These are phyloP conservation scores for Mesorhabditis sp. DNA, from an alignment of 2,888 invertebrate genomes.

Conservation along the genomic window DNA sequence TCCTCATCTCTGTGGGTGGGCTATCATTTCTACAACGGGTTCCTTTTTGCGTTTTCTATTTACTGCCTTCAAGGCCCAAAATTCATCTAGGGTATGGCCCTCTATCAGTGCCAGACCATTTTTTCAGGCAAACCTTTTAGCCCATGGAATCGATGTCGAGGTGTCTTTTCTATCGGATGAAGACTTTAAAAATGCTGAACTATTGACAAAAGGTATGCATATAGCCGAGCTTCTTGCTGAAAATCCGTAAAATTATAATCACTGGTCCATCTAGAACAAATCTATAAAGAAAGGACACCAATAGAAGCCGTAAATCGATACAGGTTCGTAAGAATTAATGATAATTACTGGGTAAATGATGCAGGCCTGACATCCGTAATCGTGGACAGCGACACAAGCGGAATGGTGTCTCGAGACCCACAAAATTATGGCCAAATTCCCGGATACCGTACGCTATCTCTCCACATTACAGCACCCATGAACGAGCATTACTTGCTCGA, in stretches of 20 bases:
- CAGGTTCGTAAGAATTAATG: conserved; percentile 11
- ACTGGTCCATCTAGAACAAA: conserved; percentile 34
- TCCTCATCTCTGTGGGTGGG: conserved; percentile 2
- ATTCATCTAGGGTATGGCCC: too few relatives aligned
- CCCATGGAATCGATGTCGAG: neutral
- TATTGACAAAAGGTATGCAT: conserved; percentile 31
- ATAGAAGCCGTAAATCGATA: conserved; percentile 50
- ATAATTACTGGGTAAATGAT: neutral
- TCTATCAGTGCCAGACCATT: neutral
- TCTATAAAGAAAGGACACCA: conserved; percentile 42
- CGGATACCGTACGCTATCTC: conserved; percentile 58
- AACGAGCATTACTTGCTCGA: conserved; percentile 55
- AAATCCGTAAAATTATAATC: neutral
- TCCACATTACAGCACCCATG: conserved; percentile 52
- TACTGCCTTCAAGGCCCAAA: neutral
- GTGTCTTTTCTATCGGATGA: conserved; percentile 19
- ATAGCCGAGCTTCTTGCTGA: neutral
- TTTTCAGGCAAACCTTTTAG: neutral
- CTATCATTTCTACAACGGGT: neutral
- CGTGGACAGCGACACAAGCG: conserved; percentile 24
- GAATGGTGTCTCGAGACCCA: conserved; percentile 53
- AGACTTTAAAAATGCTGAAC: conserved; percentile 45
- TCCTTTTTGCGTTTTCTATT: neutral
- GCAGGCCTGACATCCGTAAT: neutral
- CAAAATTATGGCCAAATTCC: conserved; percentile 57